Evolutionary conservation across 2,888 invertebrate genomes (phyloP).

Genomic region (Melanostoma mellinum): DNA sequence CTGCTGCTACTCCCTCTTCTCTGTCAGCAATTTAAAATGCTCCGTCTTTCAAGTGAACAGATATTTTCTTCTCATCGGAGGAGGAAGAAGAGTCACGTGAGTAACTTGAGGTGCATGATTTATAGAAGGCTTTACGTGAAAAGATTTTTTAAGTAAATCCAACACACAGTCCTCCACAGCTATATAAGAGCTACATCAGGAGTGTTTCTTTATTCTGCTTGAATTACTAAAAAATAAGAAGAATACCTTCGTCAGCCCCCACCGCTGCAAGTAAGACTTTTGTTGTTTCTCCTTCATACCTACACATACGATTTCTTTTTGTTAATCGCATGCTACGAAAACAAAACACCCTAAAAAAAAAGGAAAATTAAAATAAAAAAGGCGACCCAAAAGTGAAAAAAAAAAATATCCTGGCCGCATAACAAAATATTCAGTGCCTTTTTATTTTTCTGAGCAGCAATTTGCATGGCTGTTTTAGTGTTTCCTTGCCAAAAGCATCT

Average conservation of each 20-base stretch:
- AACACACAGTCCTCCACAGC: constrained; percentile 24
- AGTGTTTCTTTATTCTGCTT: constrained; percentile 31
- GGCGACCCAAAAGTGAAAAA: neutral
- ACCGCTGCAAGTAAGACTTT: constrained; percentile 10
- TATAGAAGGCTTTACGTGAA: constrained; percentile 62
- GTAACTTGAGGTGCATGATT: constrained; percentile 69
- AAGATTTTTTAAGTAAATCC: constrained; percentile 45
- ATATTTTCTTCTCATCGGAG: constrained; percentile 23
- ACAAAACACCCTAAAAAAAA: neutral
- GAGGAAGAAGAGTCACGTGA: constrained; percentile 53
- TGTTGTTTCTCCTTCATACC: neutral
- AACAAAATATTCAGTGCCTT: constrained; percentile 33
- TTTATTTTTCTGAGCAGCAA: constrained; percentile 38
- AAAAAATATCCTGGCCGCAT: constrained; percentile 34
- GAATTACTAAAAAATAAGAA: constrained; percentile 41
- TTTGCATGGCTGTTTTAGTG: constrained; percentile 47
- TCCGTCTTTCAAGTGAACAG: constrained; percentile 23
- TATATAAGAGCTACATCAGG: constrained; percentile 3
- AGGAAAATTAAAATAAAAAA: constrained; percentile 26
- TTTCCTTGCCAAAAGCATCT: constrained; percentile 62
- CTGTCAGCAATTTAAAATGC: constrained; percentile 50
- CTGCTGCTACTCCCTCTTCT: constrained; percentile 8
- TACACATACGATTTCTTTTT: too few species aligned
- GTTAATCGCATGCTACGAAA: too few species aligned
- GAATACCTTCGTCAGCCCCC: neutral